These are phyloP conservation scores for Haliclystus octoradiatus DNA, from an alignment of 30 jellyfish, hydroid and myxozoan species.

Conservation along the genomic window DNA sequence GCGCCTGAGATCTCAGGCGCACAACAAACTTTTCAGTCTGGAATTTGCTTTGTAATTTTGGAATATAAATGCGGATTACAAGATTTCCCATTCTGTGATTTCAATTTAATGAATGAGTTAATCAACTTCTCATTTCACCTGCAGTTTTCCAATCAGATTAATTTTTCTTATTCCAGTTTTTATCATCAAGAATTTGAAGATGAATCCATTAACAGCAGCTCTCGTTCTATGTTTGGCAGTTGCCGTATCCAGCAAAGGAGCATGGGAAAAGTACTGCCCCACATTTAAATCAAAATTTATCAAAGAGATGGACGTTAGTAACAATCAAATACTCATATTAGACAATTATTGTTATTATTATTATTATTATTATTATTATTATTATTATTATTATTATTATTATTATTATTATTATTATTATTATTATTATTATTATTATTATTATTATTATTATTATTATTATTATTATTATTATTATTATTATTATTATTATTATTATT, in stretches of 20 bases:
- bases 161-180: no score
- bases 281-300: background rate
- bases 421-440: background rate
- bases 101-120: no score
- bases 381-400: background rate
- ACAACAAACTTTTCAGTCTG: no score
- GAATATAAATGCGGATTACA: no score
- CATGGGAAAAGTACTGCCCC: background rate
- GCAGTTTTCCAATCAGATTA: no score
- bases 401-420: background rate
- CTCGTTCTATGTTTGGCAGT: background rate
- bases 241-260: background rate
- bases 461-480: background rate
- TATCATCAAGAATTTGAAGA: no score
- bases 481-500: background rate
- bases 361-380: background rate
- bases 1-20: no score
- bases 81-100: no score
- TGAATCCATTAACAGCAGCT: no score
- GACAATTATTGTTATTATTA: background rate
- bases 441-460: background rate
- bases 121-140: no score
- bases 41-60: no score
- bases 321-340: background rate
- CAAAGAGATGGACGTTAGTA: background rate